Percentiles rank a stretch among this genome's conserved stretches.
phyloP scores from a whole-genome alignment of 2,797 vertebrate species.

The Enteromius mattozi region DNA sequence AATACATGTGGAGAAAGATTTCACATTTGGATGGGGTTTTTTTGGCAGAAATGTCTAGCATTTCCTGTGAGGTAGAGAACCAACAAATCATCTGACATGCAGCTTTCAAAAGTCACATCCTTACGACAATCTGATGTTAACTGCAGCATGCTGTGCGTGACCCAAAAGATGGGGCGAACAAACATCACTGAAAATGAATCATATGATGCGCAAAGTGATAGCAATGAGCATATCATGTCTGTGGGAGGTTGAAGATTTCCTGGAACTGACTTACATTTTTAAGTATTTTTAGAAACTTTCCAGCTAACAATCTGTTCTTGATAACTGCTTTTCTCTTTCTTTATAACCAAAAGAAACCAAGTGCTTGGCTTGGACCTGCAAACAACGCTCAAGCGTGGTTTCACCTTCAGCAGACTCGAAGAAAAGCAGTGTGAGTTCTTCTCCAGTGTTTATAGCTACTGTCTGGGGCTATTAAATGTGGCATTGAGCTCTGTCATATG shows the following conservation, averaged over 20 bases:
- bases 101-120: conserved; percentile 33
- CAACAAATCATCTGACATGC: conserved; percentile 11
- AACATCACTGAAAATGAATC: background rate
- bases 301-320: conserved; percentile 23
- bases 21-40: conserved; percentile 20
- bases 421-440: conserved; percentile 3
- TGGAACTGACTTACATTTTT: background rate
- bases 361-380: conserved; percentile 1
- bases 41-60: background rate
- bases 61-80: background rate
- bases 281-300: conserved; percentile 32
- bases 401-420: background rate
- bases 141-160: background rate
- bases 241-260: conserved; percentile 22
- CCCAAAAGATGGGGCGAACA: background rate
- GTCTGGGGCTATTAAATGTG: conserved; percentile 13
- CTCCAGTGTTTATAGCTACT: conserved; percentile 8
- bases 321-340: conserved; percentile 13
- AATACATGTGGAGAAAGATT: background rate
- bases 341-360: background rate
- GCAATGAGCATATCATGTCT: background rate
- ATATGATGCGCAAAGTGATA: background rate
- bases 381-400: background rate
- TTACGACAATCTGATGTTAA: conserved; percentile 18
- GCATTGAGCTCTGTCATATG: conserved; percentile 2